A percentile compares a stretch with the other conserved stretches of the same genome.
phyloP scores from a whole-genome alignment of 2,113 vertebrate genomes.

The Galemys pyrenaicus region DNA sequence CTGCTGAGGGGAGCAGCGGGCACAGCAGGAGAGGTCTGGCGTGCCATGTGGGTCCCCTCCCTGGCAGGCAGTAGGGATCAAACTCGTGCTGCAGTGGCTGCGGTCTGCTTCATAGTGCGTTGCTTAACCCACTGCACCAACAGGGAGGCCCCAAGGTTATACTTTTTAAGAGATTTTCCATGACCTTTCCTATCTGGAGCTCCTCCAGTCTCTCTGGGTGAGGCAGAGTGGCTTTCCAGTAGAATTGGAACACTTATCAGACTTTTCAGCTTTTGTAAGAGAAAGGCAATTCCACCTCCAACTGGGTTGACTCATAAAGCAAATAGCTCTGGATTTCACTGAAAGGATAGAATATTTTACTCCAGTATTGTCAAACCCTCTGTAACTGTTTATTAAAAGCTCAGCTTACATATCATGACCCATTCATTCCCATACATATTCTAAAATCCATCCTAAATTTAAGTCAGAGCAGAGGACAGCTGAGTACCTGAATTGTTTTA shows the following conservation, averaged over 20 bases:
- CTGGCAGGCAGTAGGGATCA: too few relatives aligned
- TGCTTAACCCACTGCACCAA: too few relatives aligned
- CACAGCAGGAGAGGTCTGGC: too few relatives aligned
- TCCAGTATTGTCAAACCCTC: slow-evolving; percentile 37
- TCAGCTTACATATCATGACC: neutral
- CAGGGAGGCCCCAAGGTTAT: too few relatives aligned
- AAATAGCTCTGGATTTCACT: slow-evolving; percentile 29
- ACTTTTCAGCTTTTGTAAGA: neutral
- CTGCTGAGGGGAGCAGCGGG: too few relatives aligned
- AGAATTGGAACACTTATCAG: neutral
- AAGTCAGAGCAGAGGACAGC: neutral
- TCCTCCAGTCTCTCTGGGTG: neutral
- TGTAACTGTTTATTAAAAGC: slow-evolving; percentile 28
- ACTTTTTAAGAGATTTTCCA: neutral
- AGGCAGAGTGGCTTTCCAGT: neutral
- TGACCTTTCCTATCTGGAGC: neutral
- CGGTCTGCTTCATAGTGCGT: too few relatives aligned
- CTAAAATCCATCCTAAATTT: neutral
- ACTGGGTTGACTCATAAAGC: slow-evolving; percentile 23
- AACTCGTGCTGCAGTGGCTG: too few relatives aligned
- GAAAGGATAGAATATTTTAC: neutral
- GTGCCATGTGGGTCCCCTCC: too few relatives aligned
- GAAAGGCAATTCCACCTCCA: neutral
- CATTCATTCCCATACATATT: slow-evolving; percentile 4
- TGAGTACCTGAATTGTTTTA: neutral